These are phyloP conservation scores for Psettodes erumei DNA, from an alignment of 2,113 vertebrate species.

Conservation along the genomic window DNA sequence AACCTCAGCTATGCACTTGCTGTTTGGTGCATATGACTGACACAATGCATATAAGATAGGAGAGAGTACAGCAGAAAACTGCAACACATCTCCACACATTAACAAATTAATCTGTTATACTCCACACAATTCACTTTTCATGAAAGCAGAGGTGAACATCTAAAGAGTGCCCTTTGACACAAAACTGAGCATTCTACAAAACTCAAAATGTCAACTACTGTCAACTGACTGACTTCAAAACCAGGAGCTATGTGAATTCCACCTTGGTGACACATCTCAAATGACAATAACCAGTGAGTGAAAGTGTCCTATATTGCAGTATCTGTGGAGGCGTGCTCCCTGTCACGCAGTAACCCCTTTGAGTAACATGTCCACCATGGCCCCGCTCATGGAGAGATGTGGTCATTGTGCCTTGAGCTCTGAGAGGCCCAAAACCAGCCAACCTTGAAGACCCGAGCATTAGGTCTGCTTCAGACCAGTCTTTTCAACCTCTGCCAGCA, in stretches of 20 bases:
- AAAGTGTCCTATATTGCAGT: constrained; percentile 66
- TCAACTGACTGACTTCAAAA: constrained; percentile 57
- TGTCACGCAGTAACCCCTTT: constrained; percentile 63
- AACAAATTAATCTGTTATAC: constrained; percentile 54
- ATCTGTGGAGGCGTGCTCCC: constrained; percentile 64
- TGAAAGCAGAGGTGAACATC: constrained; percentile 43
- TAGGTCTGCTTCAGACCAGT: constrained; percentile 62
- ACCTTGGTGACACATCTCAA: constrained; percentile 60
- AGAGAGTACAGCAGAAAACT: constrained; percentile 3
- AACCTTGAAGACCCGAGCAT: constrained; percentile 72
- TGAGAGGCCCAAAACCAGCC: constrained; percentile 69
- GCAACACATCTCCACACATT: neutral
- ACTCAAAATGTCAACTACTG: constrained; percentile 64
- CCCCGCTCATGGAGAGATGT: constrained; percentile 60
- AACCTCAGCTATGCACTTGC: constrained; percentile 13
- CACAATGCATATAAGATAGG: constrained; percentile 2
- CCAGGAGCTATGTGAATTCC: constrained; percentile 53
- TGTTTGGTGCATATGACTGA: neutral
- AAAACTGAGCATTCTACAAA: constrained; percentile 32
- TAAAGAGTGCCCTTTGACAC: constrained; percentile 49
- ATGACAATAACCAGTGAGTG: constrained; percentile 40
- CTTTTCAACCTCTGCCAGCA: constrained; percentile 69
- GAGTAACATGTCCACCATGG: constrained; percentile 63
- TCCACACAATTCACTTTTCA: constrained; percentile 35
- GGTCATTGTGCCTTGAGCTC: constrained; percentile 70